These are phyloP conservation scores for Sinocyclocheilus rhinocerous DNA, from an alignment of 2,113 vertebrate genomes.

Conservation along the genomic window DNA sequence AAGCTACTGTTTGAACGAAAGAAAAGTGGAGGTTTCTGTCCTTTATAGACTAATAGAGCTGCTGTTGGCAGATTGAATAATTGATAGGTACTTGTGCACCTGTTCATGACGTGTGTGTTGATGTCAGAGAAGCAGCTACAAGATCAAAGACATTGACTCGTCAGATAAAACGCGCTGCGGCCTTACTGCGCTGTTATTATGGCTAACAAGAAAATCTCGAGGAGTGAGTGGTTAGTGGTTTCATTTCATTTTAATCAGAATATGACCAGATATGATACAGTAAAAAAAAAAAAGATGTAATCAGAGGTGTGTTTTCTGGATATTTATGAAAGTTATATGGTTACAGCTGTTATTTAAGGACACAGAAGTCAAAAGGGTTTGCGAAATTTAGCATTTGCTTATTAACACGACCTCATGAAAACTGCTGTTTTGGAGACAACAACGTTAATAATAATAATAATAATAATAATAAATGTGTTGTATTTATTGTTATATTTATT, in stretches of 20 bases:
- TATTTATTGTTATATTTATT: not conserved
- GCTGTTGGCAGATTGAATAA: constrained; percentile 63
- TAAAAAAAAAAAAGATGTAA: not conserved
- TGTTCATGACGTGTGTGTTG: constrained; percentile 62
- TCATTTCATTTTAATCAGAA: not conserved
- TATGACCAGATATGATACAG: not conserved
- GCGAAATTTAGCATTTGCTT: not conserved
- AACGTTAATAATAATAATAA: not conserved
- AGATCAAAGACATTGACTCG: not conserved
- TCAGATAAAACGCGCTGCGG: not conserved
- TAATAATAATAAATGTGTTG: not conserved
- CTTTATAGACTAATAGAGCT: not conserved
- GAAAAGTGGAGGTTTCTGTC: not conserved
- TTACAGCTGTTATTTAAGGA: not conserved
- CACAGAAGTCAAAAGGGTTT: not conserved
- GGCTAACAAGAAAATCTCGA: not conserved
- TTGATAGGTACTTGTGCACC: constrained; percentile 69
- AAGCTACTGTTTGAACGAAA: not conserved
- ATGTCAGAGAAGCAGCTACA: constrained; percentile 1
- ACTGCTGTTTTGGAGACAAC: not conserved
- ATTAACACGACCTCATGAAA: not conserved
- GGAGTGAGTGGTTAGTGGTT: not conserved
- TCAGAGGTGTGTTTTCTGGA: not conserved
- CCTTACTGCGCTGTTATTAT: not conserved
- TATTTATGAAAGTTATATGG: not conserved